A percentile compares a stretch with the other conserved stretches of the same genome.
phyloP scores from a whole-genome alignment of 2,113 vertebrate species.

The Otolemur garnettii region DNA sequence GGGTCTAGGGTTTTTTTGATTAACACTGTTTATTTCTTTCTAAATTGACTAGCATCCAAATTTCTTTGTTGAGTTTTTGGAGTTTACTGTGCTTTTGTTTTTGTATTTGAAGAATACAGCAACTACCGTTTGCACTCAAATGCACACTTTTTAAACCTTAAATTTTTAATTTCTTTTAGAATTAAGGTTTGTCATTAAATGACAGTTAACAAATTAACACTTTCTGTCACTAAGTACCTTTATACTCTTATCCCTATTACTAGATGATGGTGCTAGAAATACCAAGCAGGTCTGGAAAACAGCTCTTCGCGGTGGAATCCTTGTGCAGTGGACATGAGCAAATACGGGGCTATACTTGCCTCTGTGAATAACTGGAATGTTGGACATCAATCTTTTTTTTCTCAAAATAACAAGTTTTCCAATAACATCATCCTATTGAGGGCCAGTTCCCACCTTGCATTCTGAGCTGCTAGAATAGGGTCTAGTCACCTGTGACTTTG shows the following conservation, averaged over 20 bases:
- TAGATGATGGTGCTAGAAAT: not conserved
- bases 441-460: not conserved
- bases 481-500: not conserved
- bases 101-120: not conserved
- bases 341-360: not conserved
- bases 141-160: not conserved
- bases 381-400: not conserved
- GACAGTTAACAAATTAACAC: not conserved
- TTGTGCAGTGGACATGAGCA: not conserved
- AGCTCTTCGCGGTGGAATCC: not conserved
- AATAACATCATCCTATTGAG: not conserved
- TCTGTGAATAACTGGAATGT: not conserved
- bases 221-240: fast-evolving
- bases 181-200: slow-evolving; percentile 27
- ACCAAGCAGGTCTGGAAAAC: not conserved
- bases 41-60: not conserved
- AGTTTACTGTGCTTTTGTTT: slow-evolving; percentile 35
- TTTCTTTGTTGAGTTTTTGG: not conserved
- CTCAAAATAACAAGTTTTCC: not conserved
- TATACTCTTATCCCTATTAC: not conserved
- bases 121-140: not conserved
- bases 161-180: not conserved
- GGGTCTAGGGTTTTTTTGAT: not conserved
- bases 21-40: not conserved
- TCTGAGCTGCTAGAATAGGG: not conserved